phyloP scores from a whole-genome alignment of 2,113 vertebrate genomes.

The Nesoenas mayeri region DNA sequence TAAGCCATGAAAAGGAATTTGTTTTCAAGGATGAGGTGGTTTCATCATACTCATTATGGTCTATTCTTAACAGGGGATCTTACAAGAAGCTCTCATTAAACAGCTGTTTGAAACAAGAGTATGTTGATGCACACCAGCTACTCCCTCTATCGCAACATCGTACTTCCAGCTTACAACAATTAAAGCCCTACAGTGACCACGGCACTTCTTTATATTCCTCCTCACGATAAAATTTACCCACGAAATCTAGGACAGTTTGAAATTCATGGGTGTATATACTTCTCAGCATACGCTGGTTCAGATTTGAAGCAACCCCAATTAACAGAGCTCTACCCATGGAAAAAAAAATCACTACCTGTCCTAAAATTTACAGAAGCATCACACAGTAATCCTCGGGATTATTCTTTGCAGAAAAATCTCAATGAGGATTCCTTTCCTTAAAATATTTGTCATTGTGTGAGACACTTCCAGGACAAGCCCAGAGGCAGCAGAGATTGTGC shows the following conservation, averaged over 20 bases:
- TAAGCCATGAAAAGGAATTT: conserved; percentile 42
- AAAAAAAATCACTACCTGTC: not conserved
- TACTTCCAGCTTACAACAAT: not conserved
- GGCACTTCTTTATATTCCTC: not conserved
- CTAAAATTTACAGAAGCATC: not conserved
- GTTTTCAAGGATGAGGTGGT: conserved; percentile 58
- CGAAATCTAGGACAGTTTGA: not conserved
- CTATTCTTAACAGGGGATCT: conserved; percentile 57
- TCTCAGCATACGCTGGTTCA: too few relatives aligned
- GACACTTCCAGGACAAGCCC: not conserved
- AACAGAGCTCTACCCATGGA: not conserved
- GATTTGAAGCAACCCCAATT: too few relatives aligned
- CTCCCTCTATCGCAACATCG: not conserved
- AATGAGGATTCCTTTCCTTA: not conserved
- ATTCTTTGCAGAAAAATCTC: not conserved
- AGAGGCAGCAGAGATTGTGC: not conserved
- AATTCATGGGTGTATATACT: too few relatives aligned
- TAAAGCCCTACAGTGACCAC: not conserved
- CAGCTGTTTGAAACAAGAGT: conserved; percentile 26
- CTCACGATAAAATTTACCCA: not conserved
- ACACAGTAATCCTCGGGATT: not conserved
- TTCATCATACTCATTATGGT: conserved; percentile 52
- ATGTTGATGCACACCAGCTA: not conserved
- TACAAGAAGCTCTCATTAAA: conserved; percentile 56
- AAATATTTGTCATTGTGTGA: not conserved